Base-by-base conservation (phyloP, 2,113 vertebrate genomes). In the Drymodes brunneopygia region DNA sequence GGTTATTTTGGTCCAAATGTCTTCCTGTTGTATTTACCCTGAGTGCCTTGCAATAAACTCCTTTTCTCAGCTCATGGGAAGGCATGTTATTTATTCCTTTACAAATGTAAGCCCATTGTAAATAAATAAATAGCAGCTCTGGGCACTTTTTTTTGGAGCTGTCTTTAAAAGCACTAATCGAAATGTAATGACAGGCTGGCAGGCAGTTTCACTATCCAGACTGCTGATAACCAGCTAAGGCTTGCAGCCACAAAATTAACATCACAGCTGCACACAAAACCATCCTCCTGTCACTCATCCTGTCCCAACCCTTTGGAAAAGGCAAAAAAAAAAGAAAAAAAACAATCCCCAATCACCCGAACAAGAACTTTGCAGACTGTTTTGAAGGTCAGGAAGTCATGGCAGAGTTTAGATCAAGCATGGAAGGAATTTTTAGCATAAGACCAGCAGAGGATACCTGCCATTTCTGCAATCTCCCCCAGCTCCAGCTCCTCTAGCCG, bases 111-210 rank as follows among this genome's bases (percentile, higher is more conserved):
- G 61, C n/a, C 44, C 77, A 50, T 84, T 90, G 86, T 83, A 90
- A 93, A 94, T 95, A 95, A 91, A 91, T 85, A 93, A 96, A 90
- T 88, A 94, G 85, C 71, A 88, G 82, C 82, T 88, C 86, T 86
- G 72, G 92, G 90, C 80, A 78, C 66, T 66, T 82, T 91, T 79
- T 95, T 94, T 90, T 90, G n/a, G 75, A 93, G 27, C 23, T 62
- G 33, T 95, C 82, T 90, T 88, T 88, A 92, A 96, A 86, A 94
- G 84, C 88, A 90, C 88, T 93, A 93, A 96, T 94, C 80, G 10
- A 96, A 96, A 94, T 78, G 69, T 93, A 96, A 96, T 94, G 95
- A 88, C 88, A 96, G 75, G 56, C 92, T 96, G 85, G 85, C 94
- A 94, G 92, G 40, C 90, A 93, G 75, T 67, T 90, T 69, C 21